Percentiles rank a stretch among this genome's conserved stretches.
Evolutionary conservation across 2,888 invertebrate species (phyloP).

Genomic region (Tetramorium bicarinatum): DNA sequence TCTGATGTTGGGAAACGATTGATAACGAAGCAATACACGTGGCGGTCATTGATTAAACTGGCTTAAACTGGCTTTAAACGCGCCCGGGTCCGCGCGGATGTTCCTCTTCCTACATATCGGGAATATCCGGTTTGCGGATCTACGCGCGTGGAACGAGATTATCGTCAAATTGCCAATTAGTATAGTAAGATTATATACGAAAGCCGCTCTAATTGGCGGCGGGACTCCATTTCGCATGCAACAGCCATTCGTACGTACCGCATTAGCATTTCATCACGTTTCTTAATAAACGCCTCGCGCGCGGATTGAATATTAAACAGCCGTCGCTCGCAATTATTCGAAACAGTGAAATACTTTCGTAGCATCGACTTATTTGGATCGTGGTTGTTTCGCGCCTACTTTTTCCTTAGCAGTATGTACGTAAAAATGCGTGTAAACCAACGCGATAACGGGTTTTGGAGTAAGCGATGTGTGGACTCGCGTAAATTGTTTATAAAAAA

Average conservation of each 20-base stretch:
- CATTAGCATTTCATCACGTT: constrained; percentile 35
- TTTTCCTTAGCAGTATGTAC: background rate
- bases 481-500: background rate
- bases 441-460: background rate
- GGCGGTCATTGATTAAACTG: constrained; percentile 3
- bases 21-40: background rate
- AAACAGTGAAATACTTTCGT: constrained; percentile 7
- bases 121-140: constrained; percentile 29
- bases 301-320: constrained; percentile 43
- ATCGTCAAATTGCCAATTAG: constrained; percentile 45
- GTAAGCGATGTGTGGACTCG: background rate
- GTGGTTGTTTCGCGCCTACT: background rate
- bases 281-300: constrained; percentile 5
- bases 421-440: background rate
- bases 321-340: constrained; percentile 28
- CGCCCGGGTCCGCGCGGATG: background rate
- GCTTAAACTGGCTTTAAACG: background rate
- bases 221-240: constrained; percentile 41
- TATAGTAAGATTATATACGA: constrained; percentile 44
- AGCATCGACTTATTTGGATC: background rate
- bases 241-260: background rate
- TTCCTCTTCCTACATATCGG: constrained; percentile 21
- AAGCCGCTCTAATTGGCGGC: constrained; percentile 38
- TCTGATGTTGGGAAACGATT: background rate
- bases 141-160: constrained; percentile 12